Conservation (phyloP, 1,140 invertebrate genomes). For the Zophobas morio region DNA sequence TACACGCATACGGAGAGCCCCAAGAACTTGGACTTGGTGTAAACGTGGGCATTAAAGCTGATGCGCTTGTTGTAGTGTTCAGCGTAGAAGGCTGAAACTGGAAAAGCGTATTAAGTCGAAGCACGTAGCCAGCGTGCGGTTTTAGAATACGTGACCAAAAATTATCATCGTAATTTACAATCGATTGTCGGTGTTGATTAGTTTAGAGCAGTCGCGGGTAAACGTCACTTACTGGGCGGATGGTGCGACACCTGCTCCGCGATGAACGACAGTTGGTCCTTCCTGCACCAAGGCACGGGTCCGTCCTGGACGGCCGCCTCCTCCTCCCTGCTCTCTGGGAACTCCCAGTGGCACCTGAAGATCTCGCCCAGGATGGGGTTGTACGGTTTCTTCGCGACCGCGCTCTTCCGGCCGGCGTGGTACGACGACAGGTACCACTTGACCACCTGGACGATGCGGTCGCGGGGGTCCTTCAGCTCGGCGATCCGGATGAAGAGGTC, state of each 20-base stretch:
- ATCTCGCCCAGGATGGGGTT: constrained; percentile 97
- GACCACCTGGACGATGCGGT: constrained; percentile 94
- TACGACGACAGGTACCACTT: constrained; percentile 97
- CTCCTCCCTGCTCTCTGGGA: constrained; percentile 67
- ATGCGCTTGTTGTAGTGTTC: constrained; percentile 93
- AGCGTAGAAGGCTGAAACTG: constrained; percentile 97
- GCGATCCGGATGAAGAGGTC: constrained; percentile 94
- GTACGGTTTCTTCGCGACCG: constrained; percentile 97
- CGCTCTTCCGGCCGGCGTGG: constrained; percentile 95
- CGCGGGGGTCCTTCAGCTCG: constrained; percentile 84
- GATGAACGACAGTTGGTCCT: constrained; percentile 89
- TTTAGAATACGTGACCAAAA: too few relatives aligned
- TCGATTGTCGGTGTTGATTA: not conserved
- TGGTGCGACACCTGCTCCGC: constrained; percentile 99
- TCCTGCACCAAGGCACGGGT: constrained; percentile 85
- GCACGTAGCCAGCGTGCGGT: not conserved
- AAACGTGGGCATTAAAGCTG: constrained; percentile 94
- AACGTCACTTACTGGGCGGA: constrained; percentile 85
- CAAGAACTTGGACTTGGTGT: constrained; percentile 98
- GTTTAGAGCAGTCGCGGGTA: constrained; percentile 1
- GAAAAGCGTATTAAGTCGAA: constrained; percentile 51
- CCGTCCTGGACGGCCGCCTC: constrained; percentile 77
- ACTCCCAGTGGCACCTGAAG: constrained; percentile 92
- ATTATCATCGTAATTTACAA: not conserved
- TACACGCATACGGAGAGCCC: constrained; percentile 95